A percentile compares a stretch with the other conserved stretches of the same genome.
Evolutionary conservation across 1,140 invertebrate genomes (phyloP).

Genomic region (Hormaphis cornu): DNA sequence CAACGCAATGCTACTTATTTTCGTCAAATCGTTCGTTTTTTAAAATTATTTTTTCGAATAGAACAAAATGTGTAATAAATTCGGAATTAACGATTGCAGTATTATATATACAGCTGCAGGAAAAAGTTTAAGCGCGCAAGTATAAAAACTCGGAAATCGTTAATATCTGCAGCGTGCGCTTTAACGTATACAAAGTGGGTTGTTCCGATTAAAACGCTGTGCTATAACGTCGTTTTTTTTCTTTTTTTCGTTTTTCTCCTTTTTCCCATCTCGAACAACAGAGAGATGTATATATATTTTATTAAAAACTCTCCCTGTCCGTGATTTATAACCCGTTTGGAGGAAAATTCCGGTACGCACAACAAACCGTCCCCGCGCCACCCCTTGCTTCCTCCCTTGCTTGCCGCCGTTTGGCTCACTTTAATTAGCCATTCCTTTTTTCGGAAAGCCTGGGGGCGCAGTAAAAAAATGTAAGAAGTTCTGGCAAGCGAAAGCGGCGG

Average conservation of each 20-base stretch:
- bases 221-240: constrained; percentile 9
- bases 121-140: background rate
- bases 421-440: constrained; percentile 31
- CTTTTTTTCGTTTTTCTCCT: background rate
- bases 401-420: constrained; percentile 2
- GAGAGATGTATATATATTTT: constrained; percentile 32
- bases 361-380: constrained; percentile 5
- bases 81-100: constrained; percentile 8
- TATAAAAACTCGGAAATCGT: constrained; percentile 20
- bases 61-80: constrained; percentile 23
- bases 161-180: background rate
- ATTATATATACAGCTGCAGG: background rate
- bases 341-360: constrained; percentile 30
- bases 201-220: constrained; percentile 29
- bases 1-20: too few relatives aligned
- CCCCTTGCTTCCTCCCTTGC: too few relatives aligned
- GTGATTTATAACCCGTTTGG: constrained; percentile 33
- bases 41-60: background rate
- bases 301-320: constrained; percentile 31
- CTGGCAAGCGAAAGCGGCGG: constrained; percentile 24
- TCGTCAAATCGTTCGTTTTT: too few relatives aligned
- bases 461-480: constrained; percentile 30
- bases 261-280: constrained; percentile 7
- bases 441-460: constrained; percentile 30
- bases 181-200: constrained; percentile 27